A percentile compares a stretch with the other conserved stretches of the same genome.
Conservation (phyloP, 2,113 vertebrate genomes). For the Todiramphus chloris region DNA sequence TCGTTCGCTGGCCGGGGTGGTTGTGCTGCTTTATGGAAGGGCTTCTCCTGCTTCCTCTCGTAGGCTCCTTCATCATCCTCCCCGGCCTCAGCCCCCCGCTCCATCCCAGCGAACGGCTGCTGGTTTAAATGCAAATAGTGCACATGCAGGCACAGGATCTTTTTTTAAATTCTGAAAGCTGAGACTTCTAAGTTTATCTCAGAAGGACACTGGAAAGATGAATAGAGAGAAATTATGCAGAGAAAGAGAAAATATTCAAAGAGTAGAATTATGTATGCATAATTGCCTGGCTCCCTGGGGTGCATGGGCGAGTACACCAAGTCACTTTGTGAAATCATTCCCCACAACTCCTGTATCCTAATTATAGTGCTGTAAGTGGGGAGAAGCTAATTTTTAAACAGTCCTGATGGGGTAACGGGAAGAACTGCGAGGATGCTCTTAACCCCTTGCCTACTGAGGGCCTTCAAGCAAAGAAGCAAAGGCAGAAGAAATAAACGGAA, state of each 20-base stretch:
- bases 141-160: conserved; percentile 28
- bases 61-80: neutral
- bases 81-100: neutral
- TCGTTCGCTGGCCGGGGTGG: neutral
- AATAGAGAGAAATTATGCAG: conserved; percentile 70
- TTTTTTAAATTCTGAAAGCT: conserved; percentile 64
- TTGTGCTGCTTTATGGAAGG: neutral
- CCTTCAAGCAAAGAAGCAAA: neutral
- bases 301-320: conserved; percentile 67
- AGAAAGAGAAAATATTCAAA: conserved; percentile 72
- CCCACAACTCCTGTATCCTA: conserved; percentile 66
- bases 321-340: conserved; percentile 73
- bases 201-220: conserved; percentile 69
- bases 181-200: conserved; percentile 71
- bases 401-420: conserved; percentile 54
- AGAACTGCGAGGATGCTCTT: conserved; percentile 7
- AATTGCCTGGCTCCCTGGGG: conserved; percentile 70
- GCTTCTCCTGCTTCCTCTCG: neutral
- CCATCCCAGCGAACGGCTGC: neutral
- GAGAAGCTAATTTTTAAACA: conserved; percentile 67
- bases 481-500: neutral
- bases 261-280: conserved; percentile 71
- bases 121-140: conserved; percentile 54
- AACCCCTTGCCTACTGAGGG: neutral
- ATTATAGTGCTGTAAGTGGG: conserved; percentile 63